A percentile compares a stretch with the other conserved stretches of the same genome.
phyloP scores from a whole-genome alignment of 2,888 invertebrate species.

The Pseudococcus jackbeardsleyi region DNA sequence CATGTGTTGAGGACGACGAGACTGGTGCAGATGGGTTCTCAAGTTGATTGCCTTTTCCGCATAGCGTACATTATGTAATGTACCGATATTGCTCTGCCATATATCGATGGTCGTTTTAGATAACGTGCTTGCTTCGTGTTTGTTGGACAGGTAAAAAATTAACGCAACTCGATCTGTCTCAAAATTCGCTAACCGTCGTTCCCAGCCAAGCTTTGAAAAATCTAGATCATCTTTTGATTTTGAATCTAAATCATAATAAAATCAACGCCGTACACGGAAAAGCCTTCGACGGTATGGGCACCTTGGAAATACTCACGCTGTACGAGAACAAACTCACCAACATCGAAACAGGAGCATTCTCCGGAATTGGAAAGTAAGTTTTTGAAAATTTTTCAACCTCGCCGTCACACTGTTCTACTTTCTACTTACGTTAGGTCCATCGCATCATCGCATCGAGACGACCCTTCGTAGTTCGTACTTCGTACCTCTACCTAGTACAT shows the following conservation, averaged over 20 bases:
- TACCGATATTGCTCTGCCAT: not conserved
- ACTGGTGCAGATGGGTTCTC: not conserved
- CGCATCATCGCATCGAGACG: too few species aligned
- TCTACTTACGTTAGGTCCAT: too few species aligned
- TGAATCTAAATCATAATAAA: slow-evolving; percentile 91
- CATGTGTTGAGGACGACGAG: too few species aligned
- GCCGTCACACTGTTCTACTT: not conserved
- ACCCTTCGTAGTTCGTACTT: too few species aligned
- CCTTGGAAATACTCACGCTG: slow-evolving; percentile 86
- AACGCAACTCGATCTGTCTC: slow-evolving; percentile 89
- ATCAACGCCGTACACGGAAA: slow-evolving; percentile 83
- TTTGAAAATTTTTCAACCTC: not conserved
- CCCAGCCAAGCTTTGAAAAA: slow-evolving; percentile 85
- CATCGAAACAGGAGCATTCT: slow-evolving; percentile 86
- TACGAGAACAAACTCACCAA: slow-evolving; percentile 87
- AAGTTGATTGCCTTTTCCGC: not conserved
- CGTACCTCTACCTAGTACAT: too few species aligned
- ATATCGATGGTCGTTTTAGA: not conserved
- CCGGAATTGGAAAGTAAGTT: slow-evolving; percentile 87
- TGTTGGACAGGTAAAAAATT: slow-evolving; percentile 80
- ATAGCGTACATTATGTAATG: too few species aligned
- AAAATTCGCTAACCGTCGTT: slow-evolving; percentile 84
- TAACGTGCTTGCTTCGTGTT: slow-evolving; percentile 2
- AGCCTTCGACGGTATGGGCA: slow-evolving; percentile 89
- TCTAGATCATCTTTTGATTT: slow-evolving; percentile 85